Evolutionary conservation across 2,888 invertebrate species (phyloP).

Genomic region (Ichneumon xanthorius): DNA sequence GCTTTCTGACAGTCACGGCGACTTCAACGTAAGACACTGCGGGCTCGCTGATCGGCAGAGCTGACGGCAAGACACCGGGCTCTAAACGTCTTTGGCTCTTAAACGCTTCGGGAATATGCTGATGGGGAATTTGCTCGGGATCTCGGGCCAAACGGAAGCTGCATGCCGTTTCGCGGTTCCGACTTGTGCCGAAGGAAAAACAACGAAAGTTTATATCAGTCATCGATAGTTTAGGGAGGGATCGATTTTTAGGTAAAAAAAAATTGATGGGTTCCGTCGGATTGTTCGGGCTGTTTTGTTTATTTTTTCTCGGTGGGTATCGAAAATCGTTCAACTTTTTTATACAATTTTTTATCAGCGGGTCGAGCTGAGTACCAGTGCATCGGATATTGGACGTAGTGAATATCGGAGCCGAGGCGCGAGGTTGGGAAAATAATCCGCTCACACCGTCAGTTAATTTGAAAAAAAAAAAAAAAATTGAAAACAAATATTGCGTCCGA

Average conservation of each 20-base stretch:
- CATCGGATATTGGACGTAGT: too few species aligned
- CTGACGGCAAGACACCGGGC: not conserved
- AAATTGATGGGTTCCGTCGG: not conserved
- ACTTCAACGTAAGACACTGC: slow-evolving; percentile 25
- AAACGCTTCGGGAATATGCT: slow-evolving; percentile 7
- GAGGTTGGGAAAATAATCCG: too few species aligned
- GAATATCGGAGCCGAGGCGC: too few species aligned
- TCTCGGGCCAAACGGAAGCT: not conserved
- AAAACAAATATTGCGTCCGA: not conserved
- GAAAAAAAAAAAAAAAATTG: not conserved
- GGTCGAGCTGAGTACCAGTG: too few species aligned
- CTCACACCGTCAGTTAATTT: too few species aligned
- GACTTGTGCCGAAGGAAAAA: not conserved
- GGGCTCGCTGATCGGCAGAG: slow-evolving; percentile 4
- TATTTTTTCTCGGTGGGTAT: not conserved
- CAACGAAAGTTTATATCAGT: not conserved
- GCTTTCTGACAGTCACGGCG: slow-evolving; percentile 57
- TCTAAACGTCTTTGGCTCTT: slow-evolving; percentile 9
- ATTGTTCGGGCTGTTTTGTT: too few species aligned
- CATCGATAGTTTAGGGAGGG: too few species aligned
- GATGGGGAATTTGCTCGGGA: not conserved
- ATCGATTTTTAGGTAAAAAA: not conserved
- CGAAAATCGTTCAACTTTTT: too few species aligned
- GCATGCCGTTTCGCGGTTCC: not conserved
- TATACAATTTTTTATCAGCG: too few species aligned